A percentile compares a stretch with the other conserved stretches of the same genome.
Evolutionary conservation across 2,113 vertebrate species (phyloP).

Genomic region (Hyaena hyaena): DNA sequence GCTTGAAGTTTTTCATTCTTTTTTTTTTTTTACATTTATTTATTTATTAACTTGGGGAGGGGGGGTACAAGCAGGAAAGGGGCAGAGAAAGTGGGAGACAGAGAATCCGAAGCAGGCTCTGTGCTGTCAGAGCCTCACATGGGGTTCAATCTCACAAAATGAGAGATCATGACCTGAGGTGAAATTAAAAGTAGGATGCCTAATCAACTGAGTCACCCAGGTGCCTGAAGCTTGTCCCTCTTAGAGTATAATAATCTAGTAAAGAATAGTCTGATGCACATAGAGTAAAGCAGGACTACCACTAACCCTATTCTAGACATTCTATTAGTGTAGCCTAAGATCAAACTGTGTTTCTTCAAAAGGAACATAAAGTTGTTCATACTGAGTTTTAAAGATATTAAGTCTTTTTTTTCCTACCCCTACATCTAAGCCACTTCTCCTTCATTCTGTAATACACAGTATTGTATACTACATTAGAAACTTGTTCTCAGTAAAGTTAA

Average conservation of each 20-base stretch:
- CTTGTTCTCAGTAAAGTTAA: constrained; percentile 16
- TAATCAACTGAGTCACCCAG: too few relatives aligned
- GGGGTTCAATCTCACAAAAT: too few relatives aligned
- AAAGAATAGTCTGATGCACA: not conserved
- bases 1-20: not conserved
- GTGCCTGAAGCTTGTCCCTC: not conserved
- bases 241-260: not conserved
- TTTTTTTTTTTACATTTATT: too few relatives aligned
- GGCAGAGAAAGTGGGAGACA: too few relatives aligned
- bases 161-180: too few relatives aligned
- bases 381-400: not conserved
- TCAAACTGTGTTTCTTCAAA: not conserved
- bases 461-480: constrained; percentile 41
- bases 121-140: too few relatives aligned
- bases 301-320: not conserved
- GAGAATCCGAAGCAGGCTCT: too few relatives aligned
- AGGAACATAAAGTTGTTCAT: not conserved
- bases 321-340: not conserved
- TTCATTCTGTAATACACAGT: not conserved
- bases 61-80: too few relatives aligned
- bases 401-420: not conserved
- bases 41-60: too few relatives aligned
- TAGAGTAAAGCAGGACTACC: not conserved
- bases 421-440: not conserved
- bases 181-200: too few relatives aligned